Conservation (phyloP, 2,888 invertebrate species). For the Hemaris fuciformis region DNA sequence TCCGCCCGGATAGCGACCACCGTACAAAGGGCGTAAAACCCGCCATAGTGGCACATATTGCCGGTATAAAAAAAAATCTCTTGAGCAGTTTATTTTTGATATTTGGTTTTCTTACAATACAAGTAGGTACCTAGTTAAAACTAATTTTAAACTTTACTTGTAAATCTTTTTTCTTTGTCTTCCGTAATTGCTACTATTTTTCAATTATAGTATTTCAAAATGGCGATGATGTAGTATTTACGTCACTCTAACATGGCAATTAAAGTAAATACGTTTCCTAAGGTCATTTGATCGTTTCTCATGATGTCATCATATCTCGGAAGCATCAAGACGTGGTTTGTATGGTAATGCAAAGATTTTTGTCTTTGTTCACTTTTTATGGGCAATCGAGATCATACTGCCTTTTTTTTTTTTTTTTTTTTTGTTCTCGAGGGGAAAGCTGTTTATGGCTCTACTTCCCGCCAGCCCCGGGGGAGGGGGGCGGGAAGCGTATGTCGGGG, state of each 20-base stretch:
- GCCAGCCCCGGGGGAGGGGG: too few relatives aligned
- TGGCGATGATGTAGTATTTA: not conserved
- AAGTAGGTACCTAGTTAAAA: not conserved
- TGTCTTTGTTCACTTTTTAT: not conserved
- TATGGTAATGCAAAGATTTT: not conserved
- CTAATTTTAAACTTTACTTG: not conserved
- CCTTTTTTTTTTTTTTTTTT: too few relatives aligned
- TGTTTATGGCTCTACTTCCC: too few relatives aligned
- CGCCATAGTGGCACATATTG: too few relatives aligned
- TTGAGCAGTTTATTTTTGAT: too few relatives aligned
- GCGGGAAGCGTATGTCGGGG: too few relatives aligned
- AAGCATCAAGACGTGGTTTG: not conserved
- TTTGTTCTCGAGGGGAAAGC: too few relatives aligned
- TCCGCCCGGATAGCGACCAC: too few relatives aligned
- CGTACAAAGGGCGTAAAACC: too few relatives aligned
- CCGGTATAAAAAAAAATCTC: too few relatives aligned
- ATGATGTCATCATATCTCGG: constrained; percentile 6
- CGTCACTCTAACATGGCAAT: not conserved
- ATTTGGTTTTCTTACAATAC: too few relatives aligned
- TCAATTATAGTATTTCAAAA: not conserved
- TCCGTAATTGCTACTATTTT: not conserved
- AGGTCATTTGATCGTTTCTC: constrained; percentile 2
- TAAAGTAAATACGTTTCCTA: constrained; percentile 5
- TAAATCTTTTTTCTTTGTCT: not conserved
- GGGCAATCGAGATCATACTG: too few relatives aligned